phyloP scores from a whole-genome alignment of 2,113 vertebrate genomes.

The Barnardius zonarius region DNA sequence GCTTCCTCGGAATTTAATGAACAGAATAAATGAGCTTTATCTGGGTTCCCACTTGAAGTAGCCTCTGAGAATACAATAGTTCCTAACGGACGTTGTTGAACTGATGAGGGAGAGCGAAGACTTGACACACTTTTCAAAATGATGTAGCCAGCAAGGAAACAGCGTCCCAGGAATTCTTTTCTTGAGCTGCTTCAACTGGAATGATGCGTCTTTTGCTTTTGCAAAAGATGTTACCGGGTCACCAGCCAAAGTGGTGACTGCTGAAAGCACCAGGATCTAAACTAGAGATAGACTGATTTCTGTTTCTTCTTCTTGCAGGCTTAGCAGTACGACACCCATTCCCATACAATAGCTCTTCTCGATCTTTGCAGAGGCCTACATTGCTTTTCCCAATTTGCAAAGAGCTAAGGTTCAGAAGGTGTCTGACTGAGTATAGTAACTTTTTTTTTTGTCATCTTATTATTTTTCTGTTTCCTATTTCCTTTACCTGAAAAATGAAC shows the following conservation, averaged over 20 bases:
- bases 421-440: background rate
- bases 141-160: background rate
- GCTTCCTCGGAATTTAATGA: background rate
- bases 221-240: background rate
- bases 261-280: background rate
- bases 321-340: background rate
- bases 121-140: background rate
- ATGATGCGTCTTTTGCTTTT: background rate
- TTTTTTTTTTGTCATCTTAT: rapidly evolving
- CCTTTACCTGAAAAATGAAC: background rate
- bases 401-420: background rate
- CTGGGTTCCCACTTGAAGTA: background rate
- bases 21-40: background rate
- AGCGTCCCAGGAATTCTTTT: background rate
- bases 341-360: background rate
- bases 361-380: background rate
- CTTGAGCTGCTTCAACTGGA: background rate
- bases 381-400: background rate
- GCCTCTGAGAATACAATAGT: background rate
- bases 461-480: background rate
- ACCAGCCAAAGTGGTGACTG: background rate
- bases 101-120: background rate
- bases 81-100: rapidly evolving
- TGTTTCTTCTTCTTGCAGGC: background rate
- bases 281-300: background rate